A percentile compares a stretch with the other conserved stretches of the same genome.
Evolutionary conservation across 2,113 vertebrate genomes (phyloP).

Genomic region (Apodemus sylvaticus): DNA sequence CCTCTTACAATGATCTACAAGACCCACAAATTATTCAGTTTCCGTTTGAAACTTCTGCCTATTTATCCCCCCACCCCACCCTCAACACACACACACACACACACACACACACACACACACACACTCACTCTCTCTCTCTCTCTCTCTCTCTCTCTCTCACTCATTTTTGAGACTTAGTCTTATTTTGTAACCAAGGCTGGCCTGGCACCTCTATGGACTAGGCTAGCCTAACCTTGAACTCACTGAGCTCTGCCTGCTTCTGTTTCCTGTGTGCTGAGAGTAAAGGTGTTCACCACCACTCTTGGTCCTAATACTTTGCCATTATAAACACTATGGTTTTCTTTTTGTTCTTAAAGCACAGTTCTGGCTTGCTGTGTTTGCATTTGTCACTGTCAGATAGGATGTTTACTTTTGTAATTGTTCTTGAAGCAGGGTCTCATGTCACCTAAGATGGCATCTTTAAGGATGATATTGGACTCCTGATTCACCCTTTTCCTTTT

Average conservation of each 20-base stretch:
- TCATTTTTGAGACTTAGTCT: background rate
- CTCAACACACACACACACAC: background rate
- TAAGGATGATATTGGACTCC: background rate
- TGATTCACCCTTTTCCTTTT: background rate
- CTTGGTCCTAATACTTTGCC: background rate
- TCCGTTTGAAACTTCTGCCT: background rate
- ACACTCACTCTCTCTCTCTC: no score
- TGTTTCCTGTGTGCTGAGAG: background rate
- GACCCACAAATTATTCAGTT: background rate
- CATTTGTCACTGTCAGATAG: background rate
- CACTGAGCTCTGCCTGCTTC: background rate
- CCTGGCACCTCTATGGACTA: background rate
- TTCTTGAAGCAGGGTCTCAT: background rate
- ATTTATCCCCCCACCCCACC: background rate
- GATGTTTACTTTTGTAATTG: background rate
- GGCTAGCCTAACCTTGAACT: background rate
- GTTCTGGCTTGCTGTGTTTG: background rate
- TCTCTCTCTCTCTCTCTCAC: no score
- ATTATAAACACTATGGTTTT: background rate
- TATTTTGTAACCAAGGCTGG: background rate
- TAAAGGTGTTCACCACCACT: background rate
- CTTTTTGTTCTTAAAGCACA: background rate
- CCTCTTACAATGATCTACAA: background rate
- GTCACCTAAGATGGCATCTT: background rate
- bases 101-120: no score